These are phyloP conservation scores for Paratrypauchen microcephalus DNA, from an alignment of 2,797 vertebrate genomes.

Conservation along the genomic window DNA sequence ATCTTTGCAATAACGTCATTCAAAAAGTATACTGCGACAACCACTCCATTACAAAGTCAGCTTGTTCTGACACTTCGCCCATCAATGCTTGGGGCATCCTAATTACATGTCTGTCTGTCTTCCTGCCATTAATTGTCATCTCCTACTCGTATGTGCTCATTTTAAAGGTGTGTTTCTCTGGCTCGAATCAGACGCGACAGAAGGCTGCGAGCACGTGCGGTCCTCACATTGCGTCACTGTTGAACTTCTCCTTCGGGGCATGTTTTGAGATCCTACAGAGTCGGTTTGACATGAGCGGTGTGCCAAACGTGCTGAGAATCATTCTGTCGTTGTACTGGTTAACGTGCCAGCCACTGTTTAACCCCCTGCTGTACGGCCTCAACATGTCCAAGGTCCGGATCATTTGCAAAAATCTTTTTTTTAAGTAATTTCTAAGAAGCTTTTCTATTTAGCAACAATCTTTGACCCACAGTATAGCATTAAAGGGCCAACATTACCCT, in stretches of 20 bases:
- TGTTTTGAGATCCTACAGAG: conserved; percentile 28
- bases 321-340: conserved; percentile 31
- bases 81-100: background rate
- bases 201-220: conserved; percentile 29
- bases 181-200: conserved; percentile 5
- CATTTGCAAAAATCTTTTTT: conserved; percentile 7
- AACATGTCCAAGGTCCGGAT: conserved; percentile 25
- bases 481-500: too few relatives aligned
- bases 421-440: background rate
- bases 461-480: too few relatives aligned
- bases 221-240: conserved; percentile 16
- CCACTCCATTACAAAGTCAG: background rate
- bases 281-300: conserved; percentile 10
- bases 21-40: conserved; percentile 14
- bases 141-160: conserved; percentile 6
- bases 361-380: conserved; percentile 31
- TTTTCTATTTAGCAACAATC: background rate
- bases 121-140: conserved; percentile 1
- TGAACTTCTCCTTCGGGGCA: conserved; percentile 12
- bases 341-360: conserved; percentile 25
- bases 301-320: background rate
- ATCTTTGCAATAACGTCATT: conserved; percentile 2
- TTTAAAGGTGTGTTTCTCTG: conserved; percentile 10
- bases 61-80: background rate
- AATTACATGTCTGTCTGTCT: background rate